These are phyloP conservation scores for Andrena camellia DNA, from an alignment of 2,888 invertebrate species.

Conservation along the genomic window DNA sequence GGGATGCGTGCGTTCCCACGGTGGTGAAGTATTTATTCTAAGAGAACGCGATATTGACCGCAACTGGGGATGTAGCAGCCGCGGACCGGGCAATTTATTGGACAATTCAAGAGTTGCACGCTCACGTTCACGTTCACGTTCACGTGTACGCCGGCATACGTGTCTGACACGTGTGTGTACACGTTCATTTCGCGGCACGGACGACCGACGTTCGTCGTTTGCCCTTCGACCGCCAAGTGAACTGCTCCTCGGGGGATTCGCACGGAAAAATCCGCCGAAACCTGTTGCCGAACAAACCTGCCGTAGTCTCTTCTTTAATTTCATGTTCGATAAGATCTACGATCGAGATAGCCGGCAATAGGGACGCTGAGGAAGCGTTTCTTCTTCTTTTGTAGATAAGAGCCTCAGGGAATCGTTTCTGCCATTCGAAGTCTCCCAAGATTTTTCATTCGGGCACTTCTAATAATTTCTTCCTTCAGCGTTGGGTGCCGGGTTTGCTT, in stretches of 20 bases:
- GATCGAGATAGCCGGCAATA: neutral
- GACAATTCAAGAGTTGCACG: conserved; percentile 73
- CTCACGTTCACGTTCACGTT: conserved; percentile 57
- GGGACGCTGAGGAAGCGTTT: no score
- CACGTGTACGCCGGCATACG: conserved; percentile 46
- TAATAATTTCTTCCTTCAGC: no score
- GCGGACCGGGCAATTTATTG: conserved; percentile 69
- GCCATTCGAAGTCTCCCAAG: no score
- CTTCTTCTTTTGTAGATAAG: no score
- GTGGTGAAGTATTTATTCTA: conserved; percentile 81
- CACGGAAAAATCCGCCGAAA: conserved; percentile 5
- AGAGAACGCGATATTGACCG: conserved; percentile 83
- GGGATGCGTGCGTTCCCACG: conserved; percentile 79
- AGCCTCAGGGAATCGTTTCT: no score
- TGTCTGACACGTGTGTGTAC: conserved; percentile 47
- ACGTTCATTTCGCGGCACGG: conserved; percentile 30
- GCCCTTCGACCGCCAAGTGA: conserved; percentile 35
- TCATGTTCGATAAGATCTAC: neutral
- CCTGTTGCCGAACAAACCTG: conserved; percentile 35
- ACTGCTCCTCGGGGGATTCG: neutral
- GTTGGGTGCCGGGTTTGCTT: no score
- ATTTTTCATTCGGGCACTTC: no score
- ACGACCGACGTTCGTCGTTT: conserved; percentile 27
- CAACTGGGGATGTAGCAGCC: conserved; percentile 75
- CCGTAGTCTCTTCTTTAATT: neutral